These are phyloP conservation scores for Diuraphis noxia DNA, from an alignment of 1,140 invertebrate species.

Conservation along the genomic window DNA sequence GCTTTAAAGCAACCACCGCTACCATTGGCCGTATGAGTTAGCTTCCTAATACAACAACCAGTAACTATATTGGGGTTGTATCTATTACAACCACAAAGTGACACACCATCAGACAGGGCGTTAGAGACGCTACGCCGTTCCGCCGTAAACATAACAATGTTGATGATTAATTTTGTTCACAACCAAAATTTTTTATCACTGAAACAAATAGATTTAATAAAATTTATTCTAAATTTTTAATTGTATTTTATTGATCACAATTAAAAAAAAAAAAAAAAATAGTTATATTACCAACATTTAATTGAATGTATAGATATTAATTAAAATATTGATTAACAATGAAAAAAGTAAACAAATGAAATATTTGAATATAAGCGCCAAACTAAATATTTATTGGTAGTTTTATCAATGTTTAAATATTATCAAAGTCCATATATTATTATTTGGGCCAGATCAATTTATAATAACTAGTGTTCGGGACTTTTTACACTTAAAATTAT, in stretches of 20 bases:
- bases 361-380: background rate
- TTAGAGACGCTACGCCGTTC: background rate
- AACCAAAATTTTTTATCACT: background rate
- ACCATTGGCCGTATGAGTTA: background rate
- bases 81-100: background rate
- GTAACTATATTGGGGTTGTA: background rate
- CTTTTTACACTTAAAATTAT: too few relatives aligned
- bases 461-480: too few relatives aligned
- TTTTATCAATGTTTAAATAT: background rate
- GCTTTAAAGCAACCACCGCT: background rate
- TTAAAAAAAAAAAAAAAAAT: too few relatives aligned
- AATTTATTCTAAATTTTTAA: background rate
- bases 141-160: slow-evolving; percentile 23
- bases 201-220: background rate
- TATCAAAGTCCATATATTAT: background rate
- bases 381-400: background rate
- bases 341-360: background rate
- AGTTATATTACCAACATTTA: background rate
- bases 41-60: background rate
- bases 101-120: background rate
- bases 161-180: background rate
- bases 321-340: background rate
- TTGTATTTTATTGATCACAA: background rate
- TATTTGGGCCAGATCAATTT: background rate
- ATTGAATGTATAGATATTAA: too few relatives aligned